A percentile compares a stretch with the other conserved stretches of the same genome.
These are phyloP conservation scores for Nerophis lumbriciformis DNA, from an alignment of 2,113 vertebrate genomes.

Conservation along the genomic window DNA sequence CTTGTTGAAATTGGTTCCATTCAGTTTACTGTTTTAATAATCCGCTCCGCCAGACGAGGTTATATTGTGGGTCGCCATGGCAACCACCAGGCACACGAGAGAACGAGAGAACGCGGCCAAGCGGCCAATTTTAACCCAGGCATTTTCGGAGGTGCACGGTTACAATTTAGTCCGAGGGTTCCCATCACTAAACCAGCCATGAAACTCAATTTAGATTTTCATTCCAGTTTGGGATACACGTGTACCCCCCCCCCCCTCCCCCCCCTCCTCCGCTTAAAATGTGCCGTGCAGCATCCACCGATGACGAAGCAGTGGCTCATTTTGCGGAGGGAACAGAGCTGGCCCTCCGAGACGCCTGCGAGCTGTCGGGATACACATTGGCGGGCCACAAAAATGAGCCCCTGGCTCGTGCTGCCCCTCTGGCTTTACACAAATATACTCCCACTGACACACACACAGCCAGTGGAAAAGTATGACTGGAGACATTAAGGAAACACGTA, in stretches of 20 bases:
- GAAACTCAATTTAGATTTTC: conserved; percentile 42
- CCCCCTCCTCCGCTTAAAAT: conserved; percentile 20
- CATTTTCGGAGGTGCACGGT: conserved; percentile 44
- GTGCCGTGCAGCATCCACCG: conserved; percentile 35
- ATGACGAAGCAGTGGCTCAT: conserved; percentile 49
- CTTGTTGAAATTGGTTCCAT: conserved; percentile 29
- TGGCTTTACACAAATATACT: conserved; percentile 55
- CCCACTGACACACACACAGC: conserved; percentile 46
- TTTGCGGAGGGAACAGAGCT: conserved; percentile 58
- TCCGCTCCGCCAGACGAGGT: conserved; percentile 27
- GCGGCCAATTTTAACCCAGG: conserved; percentile 42
- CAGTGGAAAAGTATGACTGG: conserved; percentile 56
- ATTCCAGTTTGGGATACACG: conserved; percentile 40
- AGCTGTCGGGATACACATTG: conserved; percentile 60
- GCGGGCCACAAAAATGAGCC: conserved; percentile 46
- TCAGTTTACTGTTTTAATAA: conserved; percentile 35
- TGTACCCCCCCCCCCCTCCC: not conserved
- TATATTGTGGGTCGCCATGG: conserved; percentile 37
- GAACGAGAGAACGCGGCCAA: conserved; percentile 22
- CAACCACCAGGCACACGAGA: conserved; percentile 32
- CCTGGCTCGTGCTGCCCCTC: conserved; percentile 49
- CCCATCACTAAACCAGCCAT: conserved; percentile 36
- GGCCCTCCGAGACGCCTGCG: conserved; percentile 49
- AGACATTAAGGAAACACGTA: conserved; percentile 37
- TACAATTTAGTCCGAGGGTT: conserved; percentile 45